Conservation (phyloP, 30 jellyfish, hydroid and myxozoan genomes). For the Cassiopea xamachana region DNA sequence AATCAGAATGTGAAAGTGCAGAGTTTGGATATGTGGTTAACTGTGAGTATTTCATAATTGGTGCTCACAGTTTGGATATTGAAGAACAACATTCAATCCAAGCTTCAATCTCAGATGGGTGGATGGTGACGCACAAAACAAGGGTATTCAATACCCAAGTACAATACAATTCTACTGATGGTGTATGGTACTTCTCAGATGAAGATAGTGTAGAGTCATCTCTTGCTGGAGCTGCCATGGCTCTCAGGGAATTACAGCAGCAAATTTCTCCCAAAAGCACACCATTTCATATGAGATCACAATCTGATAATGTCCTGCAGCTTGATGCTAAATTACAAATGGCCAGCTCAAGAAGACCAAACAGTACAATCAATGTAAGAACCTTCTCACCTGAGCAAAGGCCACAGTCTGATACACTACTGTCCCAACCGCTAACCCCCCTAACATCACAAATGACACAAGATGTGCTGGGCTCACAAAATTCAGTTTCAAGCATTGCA, state of each 20-base stretch:
- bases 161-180: slow-evolving; percentile 69
- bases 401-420: background rate
- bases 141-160: slow-evolving; percentile 57
- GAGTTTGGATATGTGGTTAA: slow-evolving; percentile 90
- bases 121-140: slow-evolving; percentile 81
- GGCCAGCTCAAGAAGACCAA: slow-evolving; percentile 4
- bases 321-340: background rate
- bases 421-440: slow-evolving; percentile 18
- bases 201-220: slow-evolving; percentile 29
- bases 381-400: slow-evolving; percentile 24
- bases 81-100: slow-evolving; percentile 96
- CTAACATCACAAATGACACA: background rate
- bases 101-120: slow-evolving; percentile 92
- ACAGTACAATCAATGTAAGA: slow-evolving; percentile 6
- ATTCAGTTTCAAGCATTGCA: slow-evolving; percentile 26
- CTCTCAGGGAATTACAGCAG: slow-evolving; percentile 19
- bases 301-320: slow-evolving; percentile 32
- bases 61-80: slow-evolving; percentile 77
- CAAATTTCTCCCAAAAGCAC: slow-evolving; percentile 13
- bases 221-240: slow-evolving; percentile 26
- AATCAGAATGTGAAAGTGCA: slow-evolving; percentile 81
- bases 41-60: slow-evolving; percentile 91
- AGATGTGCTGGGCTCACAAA: background rate
- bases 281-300: slow-evolving; percentile 32
- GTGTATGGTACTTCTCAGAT: slow-evolving; percentile 82